Conservation (phyloP, 2,888 invertebrate genomes). For the Amblyjoppa fuscipennis region DNA sequence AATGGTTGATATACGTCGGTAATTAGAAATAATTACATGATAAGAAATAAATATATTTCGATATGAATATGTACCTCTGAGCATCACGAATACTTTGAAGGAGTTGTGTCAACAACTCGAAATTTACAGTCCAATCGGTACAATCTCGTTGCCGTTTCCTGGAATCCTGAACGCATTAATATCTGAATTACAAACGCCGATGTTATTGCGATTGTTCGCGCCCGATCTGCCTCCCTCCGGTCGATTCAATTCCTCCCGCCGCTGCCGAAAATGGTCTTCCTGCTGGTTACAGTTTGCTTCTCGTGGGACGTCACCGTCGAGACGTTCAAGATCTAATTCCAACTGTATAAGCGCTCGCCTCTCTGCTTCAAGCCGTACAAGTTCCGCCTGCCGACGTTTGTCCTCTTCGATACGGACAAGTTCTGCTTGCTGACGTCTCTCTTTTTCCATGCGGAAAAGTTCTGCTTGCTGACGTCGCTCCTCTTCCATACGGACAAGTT, state of each 20-base stretch:
- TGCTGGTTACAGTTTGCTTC: background rate
- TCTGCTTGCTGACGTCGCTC: background rate
- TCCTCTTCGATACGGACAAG: background rate
- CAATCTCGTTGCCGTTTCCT: background rate
- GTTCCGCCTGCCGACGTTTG: background rate
- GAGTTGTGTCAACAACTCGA: conserved; percentile 17
- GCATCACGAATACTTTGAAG: conserved; percentile 11
- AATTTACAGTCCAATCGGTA: background rate
- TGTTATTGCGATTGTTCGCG: conserved; percentile 9
- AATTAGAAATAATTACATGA: background rate
- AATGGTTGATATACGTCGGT: background rate
- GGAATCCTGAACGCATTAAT: background rate
- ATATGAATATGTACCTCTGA: background rate
- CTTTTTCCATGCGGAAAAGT: background rate
- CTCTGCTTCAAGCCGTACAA: background rate
- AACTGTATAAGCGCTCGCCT: background rate
- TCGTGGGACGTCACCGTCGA: conserved; percentile 1
- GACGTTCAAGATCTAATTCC: background rate
- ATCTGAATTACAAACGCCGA: background rate
- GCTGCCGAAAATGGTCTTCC: background rate
- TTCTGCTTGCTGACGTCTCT: too few relatives aligned
- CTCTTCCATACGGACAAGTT: background rate
- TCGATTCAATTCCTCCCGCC: background rate
- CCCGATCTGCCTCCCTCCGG: background rate
- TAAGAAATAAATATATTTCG: background rate